These are phyloP conservation scores for Tokudaia tokunoshimensis DNA, from an alignment of 2,797 vertebrate genomes.

Conservation along the genomic window DNA sequence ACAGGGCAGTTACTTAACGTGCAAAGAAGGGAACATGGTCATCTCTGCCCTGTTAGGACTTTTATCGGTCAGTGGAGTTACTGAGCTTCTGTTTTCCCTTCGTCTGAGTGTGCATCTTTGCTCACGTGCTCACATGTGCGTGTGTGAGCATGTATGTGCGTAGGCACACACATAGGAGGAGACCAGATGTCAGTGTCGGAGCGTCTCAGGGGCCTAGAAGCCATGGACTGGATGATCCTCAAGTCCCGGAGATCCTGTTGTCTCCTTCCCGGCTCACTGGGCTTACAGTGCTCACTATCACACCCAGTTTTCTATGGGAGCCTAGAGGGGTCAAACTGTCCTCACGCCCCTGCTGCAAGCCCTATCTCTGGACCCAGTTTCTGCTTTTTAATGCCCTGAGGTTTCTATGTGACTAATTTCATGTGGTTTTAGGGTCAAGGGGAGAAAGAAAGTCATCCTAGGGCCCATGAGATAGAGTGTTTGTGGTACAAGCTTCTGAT, in stretches of 20 bases:
- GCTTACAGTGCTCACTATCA: accelerated
- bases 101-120: neutral
- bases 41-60: neutral
- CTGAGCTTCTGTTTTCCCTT: neutral
- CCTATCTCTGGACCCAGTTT: neutral
- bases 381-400: neutral
- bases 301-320: neutral
- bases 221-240: too few species aligned
- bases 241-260: neutral
- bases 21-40: neutral
- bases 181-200: neutral
- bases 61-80: neutral
- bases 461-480: too few species aligned
- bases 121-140: too few species aligned
- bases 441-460: neutral
- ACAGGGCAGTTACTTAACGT: neutral
- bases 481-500: neutral
- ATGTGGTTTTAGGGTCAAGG: neutral
- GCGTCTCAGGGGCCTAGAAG: neutral
- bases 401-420: neutral
- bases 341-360: too few species aligned
- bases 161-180: neutral
- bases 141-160: neutral
- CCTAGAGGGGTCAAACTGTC: neutral
- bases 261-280: neutral